phyloP scores from a whole-genome alignment of 2,888 invertebrate species.

The Hydriomena furcata region DNA sequence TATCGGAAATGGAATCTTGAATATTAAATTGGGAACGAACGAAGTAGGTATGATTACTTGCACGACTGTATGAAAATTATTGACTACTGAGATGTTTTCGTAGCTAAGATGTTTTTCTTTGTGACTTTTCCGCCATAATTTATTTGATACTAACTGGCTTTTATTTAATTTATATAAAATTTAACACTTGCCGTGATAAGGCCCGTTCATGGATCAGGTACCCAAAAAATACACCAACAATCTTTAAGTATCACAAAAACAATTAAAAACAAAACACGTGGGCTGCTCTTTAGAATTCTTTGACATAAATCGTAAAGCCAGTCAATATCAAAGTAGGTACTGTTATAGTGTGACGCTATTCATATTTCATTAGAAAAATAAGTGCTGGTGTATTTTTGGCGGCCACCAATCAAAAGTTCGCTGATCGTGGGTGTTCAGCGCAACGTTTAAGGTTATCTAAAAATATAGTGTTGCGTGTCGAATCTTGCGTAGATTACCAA shows the following conservation, averaged over 20 bases:
- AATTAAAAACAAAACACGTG: background rate
- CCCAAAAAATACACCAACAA: too few relatives aligned
- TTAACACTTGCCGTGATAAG: background rate
- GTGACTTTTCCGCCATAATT: background rate
- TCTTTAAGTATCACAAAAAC: too few relatives aligned
- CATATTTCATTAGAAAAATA: conserved; percentile 26
- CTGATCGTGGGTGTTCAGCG: conserved; percentile 52
- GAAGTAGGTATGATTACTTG: conserved; percentile 24
- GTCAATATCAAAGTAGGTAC: background rate
- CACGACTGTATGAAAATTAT: conserved; percentile 5
- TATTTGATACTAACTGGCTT: background rate
- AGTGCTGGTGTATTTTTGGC: conserved; percentile 37
- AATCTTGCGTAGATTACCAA: conserved; percentile 32
- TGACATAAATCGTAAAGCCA: background rate
- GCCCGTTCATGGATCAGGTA: too few relatives aligned
- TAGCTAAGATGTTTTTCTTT: conserved; percentile 1
- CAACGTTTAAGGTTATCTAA: conserved; percentile 62
- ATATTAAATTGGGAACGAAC: conserved; percentile 25
- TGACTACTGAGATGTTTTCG: background rate
- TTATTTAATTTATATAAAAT: background rate
- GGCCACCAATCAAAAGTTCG: conserved; percentile 43
- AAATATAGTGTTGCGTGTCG: conserved; percentile 57
- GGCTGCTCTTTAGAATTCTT: background rate
- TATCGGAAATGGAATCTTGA: conserved; percentile 25
- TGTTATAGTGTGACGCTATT: conserved; percentile 12